phyloP scores from a whole-genome alignment of 1,140 invertebrate species.

The Hydropsyche tenuis region DNA sequence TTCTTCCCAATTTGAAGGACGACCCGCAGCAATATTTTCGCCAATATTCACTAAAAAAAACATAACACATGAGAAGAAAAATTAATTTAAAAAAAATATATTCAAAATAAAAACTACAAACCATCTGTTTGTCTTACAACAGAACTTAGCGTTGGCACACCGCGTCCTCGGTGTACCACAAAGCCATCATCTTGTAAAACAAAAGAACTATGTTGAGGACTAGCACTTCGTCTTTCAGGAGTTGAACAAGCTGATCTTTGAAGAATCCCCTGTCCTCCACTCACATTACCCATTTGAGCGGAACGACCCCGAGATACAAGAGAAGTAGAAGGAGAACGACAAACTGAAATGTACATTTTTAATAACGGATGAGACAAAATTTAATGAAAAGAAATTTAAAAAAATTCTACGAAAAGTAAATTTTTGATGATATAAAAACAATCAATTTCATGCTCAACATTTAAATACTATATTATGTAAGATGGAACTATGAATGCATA shows the following conservation, averaged over 20 bases:
- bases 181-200: conserved; percentile 69
- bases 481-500: too few relatives aligned
- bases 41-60: conserved; percentile 49
- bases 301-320: conserved; percentile 50
- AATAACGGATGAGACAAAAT: too few relatives aligned
- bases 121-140: conserved; percentile 57
- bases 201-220: conserved; percentile 52
- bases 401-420: too few relatives aligned
- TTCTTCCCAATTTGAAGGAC: conserved; percentile 84
- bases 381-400: background rate
- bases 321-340: conserved; percentile 60
- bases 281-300: background rate
- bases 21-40: conserved; percentile 73
- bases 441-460: too few relatives aligned
- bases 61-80: conserved; percentile 24
- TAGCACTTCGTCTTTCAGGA: conserved; percentile 56
- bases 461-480: too few relatives aligned
- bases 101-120: conserved; percentile 7
- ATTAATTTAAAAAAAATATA: conserved; percentile 4
- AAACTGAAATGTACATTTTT: conserved; percentile 54
- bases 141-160: conserved; percentile 74
- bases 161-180: conserved; percentile 79
- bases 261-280: conserved; percentile 41
- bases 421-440: too few relatives aligned
- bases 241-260: conserved; percentile 58